A percentile compares a stretch with the other conserved stretches of the same genome.
These are phyloP conservation scores for Heterotis niloticus DNA, from an alignment of 2,113 vertebrate species.

Conservation along the genomic window DNA sequence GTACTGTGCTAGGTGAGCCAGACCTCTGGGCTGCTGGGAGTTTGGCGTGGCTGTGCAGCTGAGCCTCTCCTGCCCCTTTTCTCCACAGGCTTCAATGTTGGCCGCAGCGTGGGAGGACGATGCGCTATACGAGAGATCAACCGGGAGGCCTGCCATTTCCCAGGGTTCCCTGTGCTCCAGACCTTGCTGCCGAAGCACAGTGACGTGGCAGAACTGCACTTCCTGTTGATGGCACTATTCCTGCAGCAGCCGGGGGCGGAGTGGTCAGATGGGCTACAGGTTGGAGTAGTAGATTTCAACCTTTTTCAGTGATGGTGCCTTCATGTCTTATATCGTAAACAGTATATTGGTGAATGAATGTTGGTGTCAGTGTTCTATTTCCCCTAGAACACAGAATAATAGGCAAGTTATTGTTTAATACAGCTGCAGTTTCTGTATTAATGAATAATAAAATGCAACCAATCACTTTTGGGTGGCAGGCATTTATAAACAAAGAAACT, in stretches of 20 bases:
- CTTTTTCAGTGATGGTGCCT: conserved; percentile 16
- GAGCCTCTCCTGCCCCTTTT: neutral
- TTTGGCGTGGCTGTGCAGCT: too few relatives aligned
- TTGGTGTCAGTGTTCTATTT: too few relatives aligned
- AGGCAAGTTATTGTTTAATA: too few relatives aligned
- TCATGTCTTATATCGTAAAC: neutral
- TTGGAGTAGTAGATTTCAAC: conserved; percentile 58
- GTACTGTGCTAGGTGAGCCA: conserved; percentile 87
- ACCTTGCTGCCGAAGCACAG: conserved; percentile 95
- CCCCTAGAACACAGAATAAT: too few relatives aligned
- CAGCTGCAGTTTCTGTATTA: too few relatives aligned
- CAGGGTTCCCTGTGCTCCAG: conserved; percentile 88
- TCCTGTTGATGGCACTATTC: conserved; percentile 96
- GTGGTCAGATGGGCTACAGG: conserved; percentile 95
- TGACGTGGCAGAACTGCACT: conserved; percentile 92
- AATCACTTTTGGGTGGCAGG: too few relatives aligned
- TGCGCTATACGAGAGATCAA: conserved; percentile 93
- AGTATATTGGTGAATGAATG: too few relatives aligned
- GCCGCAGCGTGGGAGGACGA: conserved; percentile 85
- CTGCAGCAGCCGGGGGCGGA: conserved; percentile 94
- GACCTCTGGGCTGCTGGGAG: too few relatives aligned
- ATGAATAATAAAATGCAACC: too few relatives aligned
- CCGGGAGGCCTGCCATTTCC: conserved; percentile 93
- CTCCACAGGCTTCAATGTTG: conserved; percentile 88
- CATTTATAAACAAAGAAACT: too few relatives aligned